Conservation (phyloP, 2,888 invertebrate species). For the Bimastos eiseni region DNA sequence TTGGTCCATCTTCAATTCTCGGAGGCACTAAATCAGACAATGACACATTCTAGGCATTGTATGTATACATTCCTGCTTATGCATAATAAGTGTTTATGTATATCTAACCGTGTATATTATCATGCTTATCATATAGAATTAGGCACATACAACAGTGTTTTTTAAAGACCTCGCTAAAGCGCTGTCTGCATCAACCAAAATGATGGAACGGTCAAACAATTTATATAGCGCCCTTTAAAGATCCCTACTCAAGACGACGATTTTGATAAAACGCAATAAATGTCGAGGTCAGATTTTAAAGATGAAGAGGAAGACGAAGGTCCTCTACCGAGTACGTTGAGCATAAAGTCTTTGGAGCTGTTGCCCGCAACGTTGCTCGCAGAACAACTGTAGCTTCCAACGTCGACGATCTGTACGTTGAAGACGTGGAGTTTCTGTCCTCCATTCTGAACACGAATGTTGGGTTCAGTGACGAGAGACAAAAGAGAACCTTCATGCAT, state of each 20-base stretch:
- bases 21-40: constrained; percentile 60
- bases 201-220: too few relatives aligned
- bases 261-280: too few relatives aligned
- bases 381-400: constrained; percentile 57
- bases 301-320: neutral
- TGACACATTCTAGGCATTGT: neutral
- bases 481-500: constrained; percentile 51
- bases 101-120: too few relatives aligned
- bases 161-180: too few relatives aligned
- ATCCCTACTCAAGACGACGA: too few relatives aligned
- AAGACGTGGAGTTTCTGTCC: constrained; percentile 54
- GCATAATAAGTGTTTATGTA: too few relatives aligned
- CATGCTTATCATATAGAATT: too few relatives aligned
- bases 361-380: constrained; percentile 59
- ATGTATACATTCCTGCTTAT: neutral
- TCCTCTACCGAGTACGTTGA: constrained; percentile 67
- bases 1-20: constrained; percentile 58
- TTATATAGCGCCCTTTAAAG: too few relatives aligned
- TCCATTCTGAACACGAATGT: constrained; percentile 49
- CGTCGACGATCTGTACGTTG: constrained; percentile 64
- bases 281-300: neutral
- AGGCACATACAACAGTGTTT: too few relatives aligned
- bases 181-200: too few relatives aligned
- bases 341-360: constrained; percentile 62
- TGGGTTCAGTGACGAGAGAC: constrained; percentile 49